phyloP scores from a whole-genome alignment of 1,140 invertebrate species.

The Meloidogyne hapla region DNA sequence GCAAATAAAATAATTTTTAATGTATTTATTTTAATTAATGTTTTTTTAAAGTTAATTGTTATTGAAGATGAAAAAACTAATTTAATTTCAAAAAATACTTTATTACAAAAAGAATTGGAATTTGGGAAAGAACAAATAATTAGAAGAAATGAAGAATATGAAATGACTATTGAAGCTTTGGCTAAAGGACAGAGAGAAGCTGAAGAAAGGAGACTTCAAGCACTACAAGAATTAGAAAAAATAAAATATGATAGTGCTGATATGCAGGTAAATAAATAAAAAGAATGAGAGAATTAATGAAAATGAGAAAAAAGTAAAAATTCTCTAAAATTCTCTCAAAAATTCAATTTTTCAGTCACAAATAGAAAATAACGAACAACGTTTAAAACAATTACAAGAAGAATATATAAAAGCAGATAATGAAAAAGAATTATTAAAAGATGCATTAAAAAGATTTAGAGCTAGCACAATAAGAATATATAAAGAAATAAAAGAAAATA shows the following conservation, averaged over 20 bases:
- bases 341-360: conserved; percentile 47
- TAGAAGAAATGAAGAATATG: conserved; percentile 63
- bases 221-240: conserved; percentile 59
- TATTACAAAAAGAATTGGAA: conserved; percentile 59
- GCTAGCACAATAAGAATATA: conserved; percentile 9
- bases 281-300: too few relatives aligned
- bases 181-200: conserved; percentile 55
- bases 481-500: neutral
- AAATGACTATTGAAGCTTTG: conserved; percentile 58
- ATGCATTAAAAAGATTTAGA: conserved; percentile 59
- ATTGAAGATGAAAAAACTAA: conserved; percentile 57
- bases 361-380: conserved; percentile 60
- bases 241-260: conserved; percentile 61
- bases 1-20: neutral
- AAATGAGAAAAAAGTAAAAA: too few relatives aligned
- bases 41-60: conserved; percentile 52
- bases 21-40: conserved; percentile 5
- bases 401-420: conserved; percentile 60
- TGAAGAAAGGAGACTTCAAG: conserved; percentile 59
- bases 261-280: conserved; percentile 27
- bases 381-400: conserved; percentile 57
- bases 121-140: conserved; percentile 63
- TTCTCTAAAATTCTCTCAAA: too few relatives aligned
- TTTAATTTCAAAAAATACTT: conserved; percentile 46
- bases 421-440: conserved; percentile 54